Evolutionary conservation across 2,888 invertebrate genomes (phyloP), one percentile per base, ranked within the genome.

Genomic region (Ptychoptera albimana): DNA sequence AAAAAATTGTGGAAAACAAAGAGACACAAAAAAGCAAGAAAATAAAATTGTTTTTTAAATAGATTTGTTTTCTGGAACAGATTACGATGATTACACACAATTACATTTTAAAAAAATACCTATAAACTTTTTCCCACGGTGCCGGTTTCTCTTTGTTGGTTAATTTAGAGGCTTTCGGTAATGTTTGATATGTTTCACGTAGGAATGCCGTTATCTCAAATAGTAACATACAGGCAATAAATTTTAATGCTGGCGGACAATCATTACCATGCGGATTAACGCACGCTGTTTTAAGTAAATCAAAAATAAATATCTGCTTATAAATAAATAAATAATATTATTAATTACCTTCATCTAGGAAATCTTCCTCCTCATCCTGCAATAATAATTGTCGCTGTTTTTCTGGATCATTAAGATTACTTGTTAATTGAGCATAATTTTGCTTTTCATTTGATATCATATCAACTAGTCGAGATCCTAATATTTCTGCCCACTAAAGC

Each of bases 121-220:
- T 81, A 65, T 84, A 85, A 45, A 84, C 75, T 54, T 81, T 74
- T 58, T 86, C 85, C 86, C 86, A 86, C 11, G 85, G 82, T 1
- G 76, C 74, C 12, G 82, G 82, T 52, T 83, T 75, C 61, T 87
- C 87, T 60, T 82, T 82, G 36, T 79, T 74, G 46, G 79, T 73
- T 13, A 79, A 64, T 51, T 79, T 74, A 44, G 74, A 75, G 0
- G 79, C 73, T 54, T 86, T 86, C 1, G 86, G 87, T 46, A 87
- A 61, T 29, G 77, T 79, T 60, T 91, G 89, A 64, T 96, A 97
- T 0, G 94, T 92, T 67, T 99, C 98, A 12, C 98, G 73, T 43
- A 99, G 70, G 63, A 97, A 99, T 0, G 94, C 78, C 0, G 98
- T 97, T 46, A 99, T 92, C 72, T 99, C 98, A 57, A 87, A 77